Evolutionary conservation across 2,797 vertebrate species (phyloP).

Genomic region (Epinephelus coioides): DNA sequence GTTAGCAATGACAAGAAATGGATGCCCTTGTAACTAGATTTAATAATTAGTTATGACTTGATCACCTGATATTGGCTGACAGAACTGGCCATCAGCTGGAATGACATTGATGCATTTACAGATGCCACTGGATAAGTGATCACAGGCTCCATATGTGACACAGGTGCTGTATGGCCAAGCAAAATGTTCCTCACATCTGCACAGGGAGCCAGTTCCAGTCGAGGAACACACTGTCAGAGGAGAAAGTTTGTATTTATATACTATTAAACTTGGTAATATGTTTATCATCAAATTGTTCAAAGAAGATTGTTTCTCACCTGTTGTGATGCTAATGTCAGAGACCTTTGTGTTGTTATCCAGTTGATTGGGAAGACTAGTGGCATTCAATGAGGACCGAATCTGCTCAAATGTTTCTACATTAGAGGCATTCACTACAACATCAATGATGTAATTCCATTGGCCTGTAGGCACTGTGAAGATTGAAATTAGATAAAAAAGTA

Average conservation of each 20-base stretch:
- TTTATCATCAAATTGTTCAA: background rate
- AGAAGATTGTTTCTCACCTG: conserved; percentile 43
- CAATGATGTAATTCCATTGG: conserved; percentile 49
- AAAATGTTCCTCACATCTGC: conserved; percentile 42
- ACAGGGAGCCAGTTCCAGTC: conserved; percentile 25
- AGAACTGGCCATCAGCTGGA: conserved; percentile 39
- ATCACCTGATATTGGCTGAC: conserved; percentile 55
- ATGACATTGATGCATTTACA: conserved; percentile 50
- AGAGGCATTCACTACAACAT: conserved; percentile 53
- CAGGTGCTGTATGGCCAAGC: conserved; percentile 51
- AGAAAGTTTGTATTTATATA: background rate
- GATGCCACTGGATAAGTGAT: conserved; percentile 25
- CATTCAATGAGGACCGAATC: conserved; percentile 44
- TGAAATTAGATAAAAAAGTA: background rate
- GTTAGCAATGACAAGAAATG: background rate
- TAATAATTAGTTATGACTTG: background rate
- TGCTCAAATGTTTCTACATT: conserved; percentile 25
- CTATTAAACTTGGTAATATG: background rate
- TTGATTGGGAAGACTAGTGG: conserved; percentile 45
- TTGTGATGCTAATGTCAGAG: conserved; percentile 55
- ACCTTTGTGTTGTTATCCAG: conserved; percentile 61
- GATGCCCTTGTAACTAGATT: background rate
- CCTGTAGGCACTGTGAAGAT: conserved; percentile 27
- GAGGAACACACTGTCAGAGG: conserved; percentile 41
- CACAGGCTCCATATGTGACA: conserved; percentile 50